Conservation (phyloP, 1,140 invertebrate species). For the Sycophila sp. region DNA sequence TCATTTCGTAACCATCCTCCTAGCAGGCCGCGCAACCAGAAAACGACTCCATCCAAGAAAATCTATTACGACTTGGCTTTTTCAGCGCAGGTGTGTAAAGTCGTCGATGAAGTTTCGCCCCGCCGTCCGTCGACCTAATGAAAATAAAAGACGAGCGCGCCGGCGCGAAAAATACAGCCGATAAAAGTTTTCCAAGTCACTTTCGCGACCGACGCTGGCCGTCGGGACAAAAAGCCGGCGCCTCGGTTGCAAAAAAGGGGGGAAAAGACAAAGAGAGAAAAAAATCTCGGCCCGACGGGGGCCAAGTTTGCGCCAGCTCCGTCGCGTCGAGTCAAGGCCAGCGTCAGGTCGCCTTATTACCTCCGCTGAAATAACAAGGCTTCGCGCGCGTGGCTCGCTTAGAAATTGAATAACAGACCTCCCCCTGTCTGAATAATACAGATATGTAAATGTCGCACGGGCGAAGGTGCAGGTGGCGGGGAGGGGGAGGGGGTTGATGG, state of each 20-base stretch:
- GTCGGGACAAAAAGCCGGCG: too few species aligned
- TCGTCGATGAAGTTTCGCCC: background rate
- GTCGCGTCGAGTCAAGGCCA: slow-evolving; percentile 31
- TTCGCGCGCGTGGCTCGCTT: slow-evolving; percentile 55
- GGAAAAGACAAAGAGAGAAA: too few species aligned
- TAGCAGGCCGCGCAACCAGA: too few species aligned
- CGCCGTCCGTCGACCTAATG: background rate
- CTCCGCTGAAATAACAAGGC: slow-evolving; percentile 57
- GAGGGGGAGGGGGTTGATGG: background rate
- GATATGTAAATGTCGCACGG: slow-evolving; percentile 59
- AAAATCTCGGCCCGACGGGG: too few species aligned
- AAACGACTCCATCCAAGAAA: too few species aligned
- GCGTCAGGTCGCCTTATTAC: slow-evolving; percentile 33
- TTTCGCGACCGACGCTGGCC: background rate
- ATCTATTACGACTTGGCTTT: too few species aligned
- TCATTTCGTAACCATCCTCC: too few species aligned
- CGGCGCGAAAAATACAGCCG: background rate
- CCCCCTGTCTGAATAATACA: slow-evolving; percentile 59
- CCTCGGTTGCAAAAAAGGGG: background rate
- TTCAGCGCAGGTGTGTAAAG: background rate
- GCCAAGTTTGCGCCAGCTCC: too few species aligned
- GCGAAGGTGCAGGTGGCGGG: slow-evolving; percentile 18
- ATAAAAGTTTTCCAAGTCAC: slow-evolving; percentile 14
- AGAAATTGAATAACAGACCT: slow-evolving; percentile 64
- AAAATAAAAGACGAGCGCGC: background rate